Conservation (phyloP, 37 sponge, comb jelly and placozoan species). For the Lycopodina hypogea region DNA sequence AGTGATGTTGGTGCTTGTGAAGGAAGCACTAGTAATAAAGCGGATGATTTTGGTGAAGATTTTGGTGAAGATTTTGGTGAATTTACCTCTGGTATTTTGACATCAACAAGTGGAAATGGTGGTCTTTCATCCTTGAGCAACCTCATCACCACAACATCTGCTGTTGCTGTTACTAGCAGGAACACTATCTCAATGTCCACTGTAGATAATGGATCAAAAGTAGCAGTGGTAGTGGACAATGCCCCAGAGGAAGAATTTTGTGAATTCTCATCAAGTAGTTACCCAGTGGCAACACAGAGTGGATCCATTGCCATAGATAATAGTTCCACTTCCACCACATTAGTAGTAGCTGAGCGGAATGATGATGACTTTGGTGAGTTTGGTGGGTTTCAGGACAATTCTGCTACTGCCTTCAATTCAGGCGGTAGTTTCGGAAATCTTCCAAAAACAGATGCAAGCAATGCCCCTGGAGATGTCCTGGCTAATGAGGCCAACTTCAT, state of each 20-base stretch:
- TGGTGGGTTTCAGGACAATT: constrained; percentile 20
- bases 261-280: not conserved
- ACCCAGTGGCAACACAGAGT: not conserved
- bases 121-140: not conserved
- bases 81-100: not conserved
- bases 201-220: not conserved
- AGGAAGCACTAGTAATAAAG: too few relatives aligned
- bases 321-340: not conserved
- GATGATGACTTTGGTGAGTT: constrained; percentile 30
- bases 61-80: not conserved
- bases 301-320: not conserved
- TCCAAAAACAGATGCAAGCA: not conserved
- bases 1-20: too few relatives aligned
- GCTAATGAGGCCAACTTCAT: not conserved
- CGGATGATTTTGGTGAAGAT: not conserved
- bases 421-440: constrained; percentile 34
- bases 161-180: too few relatives aligned
- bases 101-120: not conserved
- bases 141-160: not conserved
- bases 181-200: too few relatives aligned
- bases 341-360: not conserved
- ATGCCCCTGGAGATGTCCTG: too few relatives aligned
- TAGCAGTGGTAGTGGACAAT: not conserved
- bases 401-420: not conserved
- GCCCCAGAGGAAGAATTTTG: not conserved